Evolutionary conservation across 1,140 invertebrate genomes (phyloP), one percentile per base, ranked within the genome.

Genomic region (Sarcophaga bullata): DNA sequence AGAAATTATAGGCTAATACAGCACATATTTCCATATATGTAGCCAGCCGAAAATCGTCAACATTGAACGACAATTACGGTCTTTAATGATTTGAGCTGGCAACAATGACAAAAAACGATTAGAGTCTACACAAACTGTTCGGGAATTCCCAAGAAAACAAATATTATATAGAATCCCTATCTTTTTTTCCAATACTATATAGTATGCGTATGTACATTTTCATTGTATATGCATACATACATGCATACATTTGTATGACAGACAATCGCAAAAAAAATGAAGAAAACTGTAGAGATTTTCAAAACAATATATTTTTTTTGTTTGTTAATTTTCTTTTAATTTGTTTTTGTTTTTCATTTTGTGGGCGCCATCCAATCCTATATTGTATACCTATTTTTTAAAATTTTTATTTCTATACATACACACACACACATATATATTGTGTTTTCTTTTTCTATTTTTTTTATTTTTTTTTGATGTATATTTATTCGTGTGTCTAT

Each of bases 211-310:
- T 37, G 25, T 37, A 37, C 25, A 37, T n/a, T n/a, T n/a, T n/a
- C n/a, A n/a, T n/a, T n/a, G n/a, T n/a, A n/a, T n/a, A n/a, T n/a
- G n/a, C n/a, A n/a, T n/a, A n/a, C n/a, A 37, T 37, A 4, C 25
- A 37, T n/a, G n/a, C 25, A 37, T 37, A 37, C 4, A 37, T 1
- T 37, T 68, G n/a, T 68, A 68, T 68, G 62, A 68, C 62, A 68
- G 62, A 68, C 62, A 68, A 68, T 17, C n/a, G 62, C 62, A 68
- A 68, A 68, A 19, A 68, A 68, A 15, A 3, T 58, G n/a, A n/a
- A 58, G 62, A 68, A n/a, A 68, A 68, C 19, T 68, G 62, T 68
- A 68, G n/a, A 68, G 62, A 68, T 68, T 68, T 68, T 68, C 17
- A 68, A 68, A 68, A 25, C 62, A 19, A 19, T 68, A 17, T n/a